Conservation (phyloP, 2,113 vertebrate species). For the Ciconia boyciana region DNA sequence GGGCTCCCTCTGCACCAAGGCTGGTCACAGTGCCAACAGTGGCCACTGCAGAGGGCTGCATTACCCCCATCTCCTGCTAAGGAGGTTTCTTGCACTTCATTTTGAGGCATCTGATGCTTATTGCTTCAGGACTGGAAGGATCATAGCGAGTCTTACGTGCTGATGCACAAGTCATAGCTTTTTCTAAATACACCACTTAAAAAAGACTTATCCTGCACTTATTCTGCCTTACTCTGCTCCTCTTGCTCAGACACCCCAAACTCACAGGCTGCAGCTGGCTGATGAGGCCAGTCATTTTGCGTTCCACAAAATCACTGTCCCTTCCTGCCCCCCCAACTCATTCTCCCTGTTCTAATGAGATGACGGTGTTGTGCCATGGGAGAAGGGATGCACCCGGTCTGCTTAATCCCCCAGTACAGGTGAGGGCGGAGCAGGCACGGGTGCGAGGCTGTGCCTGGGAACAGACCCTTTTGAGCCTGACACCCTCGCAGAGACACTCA, state of each 20-base stretch:
- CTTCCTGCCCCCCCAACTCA: not conserved
- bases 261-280: not conserved
- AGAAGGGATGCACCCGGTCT: not conserved
- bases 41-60: not conserved
- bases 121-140: not conserved
- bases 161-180: not conserved
- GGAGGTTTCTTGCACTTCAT: not conserved
- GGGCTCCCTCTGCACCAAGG: not conserved
- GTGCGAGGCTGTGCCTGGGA: not conserved
- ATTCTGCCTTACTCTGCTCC: not conserved
- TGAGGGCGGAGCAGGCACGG: rapidly evolving
- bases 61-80: not conserved
- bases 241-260: not conserved
- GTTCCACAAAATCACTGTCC: not conserved
- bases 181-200: not conserved
- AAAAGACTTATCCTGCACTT: not conserved
- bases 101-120: not conserved
- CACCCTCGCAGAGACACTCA: not conserved
- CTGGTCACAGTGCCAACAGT: not conserved
- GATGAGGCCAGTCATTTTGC: not conserved
- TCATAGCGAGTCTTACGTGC: not conserved
- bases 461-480: not conserved
- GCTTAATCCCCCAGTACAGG: not conserved
- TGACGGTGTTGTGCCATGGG: not conserved
- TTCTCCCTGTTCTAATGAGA: not conserved